Evolutionary conservation across 2,797 vertebrate genomes (phyloP).

Genomic region (Enteromius argenteus): DNA sequence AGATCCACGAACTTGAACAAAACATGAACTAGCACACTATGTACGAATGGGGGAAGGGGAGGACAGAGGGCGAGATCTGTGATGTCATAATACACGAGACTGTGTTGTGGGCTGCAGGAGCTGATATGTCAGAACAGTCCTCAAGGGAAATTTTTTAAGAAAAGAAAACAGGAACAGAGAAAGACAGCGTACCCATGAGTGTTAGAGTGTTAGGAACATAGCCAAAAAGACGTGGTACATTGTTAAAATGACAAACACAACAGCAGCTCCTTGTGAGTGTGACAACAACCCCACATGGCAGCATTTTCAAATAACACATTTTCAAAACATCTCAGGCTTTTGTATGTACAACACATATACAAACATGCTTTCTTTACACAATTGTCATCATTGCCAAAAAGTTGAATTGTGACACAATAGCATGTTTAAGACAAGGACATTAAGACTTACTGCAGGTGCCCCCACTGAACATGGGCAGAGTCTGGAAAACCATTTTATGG

Average conservation of each 20-base stretch:
- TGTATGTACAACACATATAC: background rate
- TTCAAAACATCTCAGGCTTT: constrained; percentile 16
- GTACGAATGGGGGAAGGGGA: constrained; percentile 7
- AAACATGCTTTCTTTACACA: constrained; percentile 11
- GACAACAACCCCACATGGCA: constrained; percentile 14
- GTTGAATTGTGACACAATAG: background rate
- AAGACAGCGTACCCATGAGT: constrained; percentile 62
- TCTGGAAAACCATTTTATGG: constrained; percentile 99
- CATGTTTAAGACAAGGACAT: constrained; percentile 10
- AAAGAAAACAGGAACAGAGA: constrained; percentile 63
- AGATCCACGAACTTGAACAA: constrained; percentile 7
- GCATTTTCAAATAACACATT: background rate
- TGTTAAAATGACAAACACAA: constrained; percentile 59
- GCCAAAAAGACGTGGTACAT: constrained; percentile 62
- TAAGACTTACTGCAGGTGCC: constrained; percentile 98
- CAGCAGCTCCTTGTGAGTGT: constrained; percentile 4
- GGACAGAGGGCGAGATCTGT: background rate
- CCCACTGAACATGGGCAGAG: constrained; percentile 99
- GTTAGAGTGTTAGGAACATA: constrained; percentile 69
- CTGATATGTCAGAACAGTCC: constrained; percentile 77
- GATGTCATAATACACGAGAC: constrained; percentile 21
- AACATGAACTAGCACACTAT: background rate
- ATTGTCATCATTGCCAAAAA: background rate
- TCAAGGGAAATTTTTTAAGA: constrained; percentile 55
- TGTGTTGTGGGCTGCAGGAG: constrained; percentile 34